These are phyloP conservation scores for Oppia nitens DNA, from an alignment of 1,140 invertebrate species.

Conservation along the genomic window DNA sequence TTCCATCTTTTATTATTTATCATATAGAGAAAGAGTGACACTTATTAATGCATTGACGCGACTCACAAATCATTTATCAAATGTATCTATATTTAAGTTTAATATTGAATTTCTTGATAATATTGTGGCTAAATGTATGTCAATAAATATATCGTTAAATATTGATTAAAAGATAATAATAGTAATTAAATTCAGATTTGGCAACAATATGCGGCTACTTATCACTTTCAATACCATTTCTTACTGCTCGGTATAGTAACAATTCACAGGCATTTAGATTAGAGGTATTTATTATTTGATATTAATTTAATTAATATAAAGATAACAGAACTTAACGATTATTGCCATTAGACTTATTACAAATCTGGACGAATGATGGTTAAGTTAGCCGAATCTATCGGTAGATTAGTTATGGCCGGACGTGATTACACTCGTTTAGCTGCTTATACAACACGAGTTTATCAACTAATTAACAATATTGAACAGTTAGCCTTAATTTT, in stretches of 20 bases:
- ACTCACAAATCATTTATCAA: constrained; percentile 1
- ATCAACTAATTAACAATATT: constrained; percentile 68
- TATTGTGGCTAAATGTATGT: constrained; percentile 86
- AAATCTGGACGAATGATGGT: constrained; percentile 91
- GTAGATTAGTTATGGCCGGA: constrained; percentile 76
- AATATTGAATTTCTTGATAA: constrained; percentile 89
- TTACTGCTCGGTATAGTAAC: constrained; percentile 36
- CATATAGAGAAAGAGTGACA: constrained; percentile 11
- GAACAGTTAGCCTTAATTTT: constrained; percentile 39
- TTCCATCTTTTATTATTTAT: constrained; percentile 4
- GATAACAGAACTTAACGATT: constrained; percentile 1
- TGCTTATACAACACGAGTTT: constrained; percentile 72
- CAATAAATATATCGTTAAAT: too few species aligned
- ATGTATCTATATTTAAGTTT: constrained; percentile 51
- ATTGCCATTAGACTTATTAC: constrained; percentile 53
- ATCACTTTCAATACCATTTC: constrained; percentile 83
- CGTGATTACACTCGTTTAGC: constrained; percentile 81
- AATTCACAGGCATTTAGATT: constrained; percentile 46
- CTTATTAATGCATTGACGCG: constrained; percentile 9
- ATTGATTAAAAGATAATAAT: too few species aligned
- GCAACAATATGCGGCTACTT: constrained; percentile 89
- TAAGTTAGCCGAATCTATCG: constrained; percentile 90
- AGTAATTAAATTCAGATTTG: constrained; percentile 58
- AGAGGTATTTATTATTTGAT: constrained; percentile 35
- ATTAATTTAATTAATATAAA: constrained; percentile 3